A percentile compares a stretch with the other conserved stretches of the same genome.
These are phyloP conservation scores for Zonitis immaculata DNA, from an alignment of 2,888 invertebrate genomes.

Conservation along the genomic window DNA sequence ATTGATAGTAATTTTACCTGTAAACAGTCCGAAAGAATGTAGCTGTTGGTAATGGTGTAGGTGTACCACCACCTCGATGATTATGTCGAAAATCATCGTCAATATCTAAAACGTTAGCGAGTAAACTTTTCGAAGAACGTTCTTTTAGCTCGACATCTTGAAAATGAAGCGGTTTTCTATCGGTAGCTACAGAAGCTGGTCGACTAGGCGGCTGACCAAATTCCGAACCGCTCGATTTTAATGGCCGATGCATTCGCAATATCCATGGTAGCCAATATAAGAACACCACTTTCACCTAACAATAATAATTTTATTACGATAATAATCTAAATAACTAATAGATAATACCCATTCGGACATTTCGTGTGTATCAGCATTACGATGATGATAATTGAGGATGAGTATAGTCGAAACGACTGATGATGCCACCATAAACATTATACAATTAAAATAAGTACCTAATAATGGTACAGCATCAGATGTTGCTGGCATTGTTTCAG, in stretches of 20 bases:
- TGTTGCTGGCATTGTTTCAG: slow-evolving; percentile 97
- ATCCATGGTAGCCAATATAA: slow-evolving; percentile 97
- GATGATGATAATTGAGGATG: slow-evolving; percentile 96
- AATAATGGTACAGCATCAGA: slow-evolving; percentile 88
- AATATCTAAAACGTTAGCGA: slow-evolving; percentile 95
- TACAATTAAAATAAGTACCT: slow-evolving; percentile 98
- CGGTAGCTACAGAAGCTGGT: slow-evolving; percentile 49
- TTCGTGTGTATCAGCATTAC: slow-evolving; percentile 93
- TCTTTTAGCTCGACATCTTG: slow-evolving; percentile 50
- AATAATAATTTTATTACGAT: too few relatives aligned
- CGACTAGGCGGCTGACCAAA: slow-evolving; percentile 55
- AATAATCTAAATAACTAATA: too few relatives aligned
- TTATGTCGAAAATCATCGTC: slow-evolving; percentile 91
- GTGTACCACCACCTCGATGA: slow-evolving; percentile 61
- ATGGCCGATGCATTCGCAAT: slow-evolving; percentile 84
- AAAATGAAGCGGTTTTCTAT: slow-evolving; percentile 46
- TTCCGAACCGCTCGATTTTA: slow-evolving; percentile 29
- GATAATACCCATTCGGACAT: slow-evolving; percentile 98
- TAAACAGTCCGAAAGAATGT: slow-evolving; percentile 71
- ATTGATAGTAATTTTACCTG: slow-evolving; percentile 55
- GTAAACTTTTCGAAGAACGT: slow-evolving; percentile 86
- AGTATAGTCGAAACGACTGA: slow-evolving; percentile 97
- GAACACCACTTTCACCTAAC: slow-evolving; percentile 88
- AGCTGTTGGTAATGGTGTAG: slow-evolving; percentile 55
- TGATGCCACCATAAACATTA: slow-evolving; percentile 99